Evolutionary conservation across 2,888 invertebrate genomes (phyloP), one percentile per base, ranked within the genome.

Genomic region (Lissocephala sabroskyi): DNA sequence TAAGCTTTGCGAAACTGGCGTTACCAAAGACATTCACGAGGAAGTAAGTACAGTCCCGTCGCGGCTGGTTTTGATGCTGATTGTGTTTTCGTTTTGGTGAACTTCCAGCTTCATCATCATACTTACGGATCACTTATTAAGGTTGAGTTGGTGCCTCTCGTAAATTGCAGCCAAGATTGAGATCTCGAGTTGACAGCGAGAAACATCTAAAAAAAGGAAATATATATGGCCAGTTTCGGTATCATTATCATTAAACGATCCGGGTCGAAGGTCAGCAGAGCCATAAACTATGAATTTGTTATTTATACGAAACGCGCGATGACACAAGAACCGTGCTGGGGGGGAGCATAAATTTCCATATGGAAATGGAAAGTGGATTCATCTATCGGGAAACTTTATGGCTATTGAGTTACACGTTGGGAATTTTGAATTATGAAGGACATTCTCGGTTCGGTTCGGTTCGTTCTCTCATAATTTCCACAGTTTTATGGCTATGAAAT

Each of bases 201-300:
- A n/a, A n/a, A n/a, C n/a, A n/a, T n/a, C n/a, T n/a, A n/a, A n/a
- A n/a, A n/a, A n/a, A n/a, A n/a, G n/a, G n/a, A n/a, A n/a, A n/a
- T n/a, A n/a, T n/a, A n/a, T n/a, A n/a, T n/a, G n/a, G n/a, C n/a
- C n/a, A n/a, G n/a, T n/a, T n/a, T n/a, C n/a, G n/a, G n/a, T n/a
- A n/a, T n/a, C n/a, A n/a, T n/a, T n/a, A n/a, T n/a, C n/a, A n/a
- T n/a, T n/a, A 23, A 23, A 7, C 23, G 23, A 3, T 23, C 4
- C 7, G 23, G 73, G 65, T 73, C 68, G 49, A 68, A 76, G 74
- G 77, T 76, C 74, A 58, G 54, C 36, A 49, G 23, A 59, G 77
- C 53, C 71, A 49, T 77, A 70, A 77, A 70, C 50, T 57, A 60
- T 55, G 16, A 74, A 66, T 74, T 55, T 65, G 52, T 76, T 71